Conservation (phyloP, 1,140 invertebrate species). For the Polypedilum pembai region DNA sequence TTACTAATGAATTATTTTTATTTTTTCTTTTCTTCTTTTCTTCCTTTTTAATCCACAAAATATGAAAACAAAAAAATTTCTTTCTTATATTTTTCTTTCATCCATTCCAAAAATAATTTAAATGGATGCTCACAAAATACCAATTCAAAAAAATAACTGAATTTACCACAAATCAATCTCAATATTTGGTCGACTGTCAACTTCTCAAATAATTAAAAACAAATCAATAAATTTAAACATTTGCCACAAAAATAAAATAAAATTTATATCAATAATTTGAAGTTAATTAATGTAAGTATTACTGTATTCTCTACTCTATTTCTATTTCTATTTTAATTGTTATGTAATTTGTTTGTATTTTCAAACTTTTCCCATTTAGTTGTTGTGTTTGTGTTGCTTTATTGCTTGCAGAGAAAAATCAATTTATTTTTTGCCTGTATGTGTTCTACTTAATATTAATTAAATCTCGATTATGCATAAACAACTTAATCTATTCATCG, state of each 20-base stretch:
- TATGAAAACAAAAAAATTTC: neutral
- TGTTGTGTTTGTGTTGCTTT: neutral
- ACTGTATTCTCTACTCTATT: neutral
- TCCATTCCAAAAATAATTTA: neutral
- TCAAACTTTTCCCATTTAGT: neutral
- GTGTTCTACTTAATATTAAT: too few relatives aligned
- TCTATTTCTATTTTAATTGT: neutral
- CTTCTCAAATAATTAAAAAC: too few relatives aligned
- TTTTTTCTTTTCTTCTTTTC: neutral
- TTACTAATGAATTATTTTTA: neutral
- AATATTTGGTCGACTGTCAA: constrained; percentile 1
- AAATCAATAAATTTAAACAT: neutral
- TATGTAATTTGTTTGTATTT: neutral
- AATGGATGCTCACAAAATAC: neutral
- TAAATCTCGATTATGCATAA: too few relatives aligned
- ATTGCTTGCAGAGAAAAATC: neutral
- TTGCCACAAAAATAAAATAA: neutral
- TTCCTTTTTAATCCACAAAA: neutral
- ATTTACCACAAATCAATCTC: neutral
- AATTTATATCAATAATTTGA: constrained; percentile 27
- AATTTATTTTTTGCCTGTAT: neutral
- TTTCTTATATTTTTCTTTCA: too few relatives aligned
- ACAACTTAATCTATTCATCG: too few relatives aligned
- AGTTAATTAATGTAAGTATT: constrained; percentile 31
- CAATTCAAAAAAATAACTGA: neutral